Conservation (phyloP, 2,888 invertebrate genomes). For the Steinernema scapterisci region DNA sequence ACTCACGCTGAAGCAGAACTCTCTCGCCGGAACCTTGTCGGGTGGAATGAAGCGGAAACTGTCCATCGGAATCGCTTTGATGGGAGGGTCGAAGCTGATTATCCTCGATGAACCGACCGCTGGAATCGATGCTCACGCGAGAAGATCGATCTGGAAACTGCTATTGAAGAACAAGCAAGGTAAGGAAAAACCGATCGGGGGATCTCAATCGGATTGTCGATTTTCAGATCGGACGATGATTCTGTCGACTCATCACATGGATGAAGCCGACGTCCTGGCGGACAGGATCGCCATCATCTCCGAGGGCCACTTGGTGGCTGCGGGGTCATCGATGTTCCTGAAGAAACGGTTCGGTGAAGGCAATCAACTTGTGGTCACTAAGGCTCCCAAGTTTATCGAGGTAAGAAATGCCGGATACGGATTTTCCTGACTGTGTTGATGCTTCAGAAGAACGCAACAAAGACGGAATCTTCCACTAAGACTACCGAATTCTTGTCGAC, state of each 20-base stretch:
- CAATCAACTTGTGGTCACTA: slow-evolving; percentile 70
- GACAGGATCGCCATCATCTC: slow-evolving; percentile 71
- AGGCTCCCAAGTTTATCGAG: slow-evolving; percentile 17
- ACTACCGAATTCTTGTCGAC: too few relatives aligned
- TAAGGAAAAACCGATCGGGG: background rate
- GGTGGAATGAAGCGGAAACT: slow-evolving; percentile 85
- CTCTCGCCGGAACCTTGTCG: slow-evolving; percentile 51
- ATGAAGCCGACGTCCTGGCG: slow-evolving; percentile 72
- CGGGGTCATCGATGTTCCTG: slow-evolving; percentile 70
- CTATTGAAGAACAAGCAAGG: slow-evolving; percentile 76
- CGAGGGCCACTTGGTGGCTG: slow-evolving; percentile 68
- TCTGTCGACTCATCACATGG: slow-evolving; percentile 72
- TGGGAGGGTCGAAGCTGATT: slow-evolving; percentile 75
- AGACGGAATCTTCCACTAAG: too few relatives aligned
- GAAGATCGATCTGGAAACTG: slow-evolving; percentile 80
- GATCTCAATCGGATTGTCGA: too few relatives aligned
- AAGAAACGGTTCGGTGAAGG: slow-evolving; percentile 72
- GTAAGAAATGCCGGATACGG: too few relatives aligned
- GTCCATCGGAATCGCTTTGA: slow-evolving; percentile 86
- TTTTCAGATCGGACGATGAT: slow-evolving; percentile 68
- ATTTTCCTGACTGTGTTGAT: too few relatives aligned
- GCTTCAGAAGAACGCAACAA: too few relatives aligned
- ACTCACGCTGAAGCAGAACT: slow-evolving; percentile 73
- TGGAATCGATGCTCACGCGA: slow-evolving; percentile 79
- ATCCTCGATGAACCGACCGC: slow-evolving; percentile 66